Conservation (phyloP, 64 coral and sea anemone genomes). For the Pocillopora damicornis region DNA sequence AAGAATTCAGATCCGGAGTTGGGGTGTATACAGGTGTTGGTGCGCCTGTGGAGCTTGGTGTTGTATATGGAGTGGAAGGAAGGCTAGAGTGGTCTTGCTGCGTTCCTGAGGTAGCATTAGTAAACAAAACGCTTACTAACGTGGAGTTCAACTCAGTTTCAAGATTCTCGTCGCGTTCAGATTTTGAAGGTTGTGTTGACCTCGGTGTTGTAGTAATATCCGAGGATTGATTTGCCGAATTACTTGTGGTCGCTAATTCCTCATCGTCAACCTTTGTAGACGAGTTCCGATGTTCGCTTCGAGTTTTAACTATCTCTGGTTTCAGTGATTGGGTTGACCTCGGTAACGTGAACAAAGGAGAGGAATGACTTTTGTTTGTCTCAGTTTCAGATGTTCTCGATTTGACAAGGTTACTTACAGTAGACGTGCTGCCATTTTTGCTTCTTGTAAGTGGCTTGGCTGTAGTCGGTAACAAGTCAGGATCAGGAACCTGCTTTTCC, state of each 20-base stretch:
- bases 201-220: not conserved
- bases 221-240: not conserved
- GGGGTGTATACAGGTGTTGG: constrained; percentile 17
- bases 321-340: not conserved
- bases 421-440: not conserved
- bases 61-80: not conserved
- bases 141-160: not conserved
- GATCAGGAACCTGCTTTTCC: too few relatives aligned
- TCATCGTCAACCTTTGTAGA: not conserved
- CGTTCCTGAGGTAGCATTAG: not conserved
- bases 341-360: not conserved
- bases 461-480: too few relatives aligned
- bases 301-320: not conserved
- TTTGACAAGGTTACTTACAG: not conserved
- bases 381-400: not conserved
- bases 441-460: too few relatives aligned
- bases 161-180: not conserved
- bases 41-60: not conserved
- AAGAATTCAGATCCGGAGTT: constrained; percentile 8
- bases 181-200: not conserved
- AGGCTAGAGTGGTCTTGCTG: not conserved
- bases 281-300: not conserved
- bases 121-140: not conserved
- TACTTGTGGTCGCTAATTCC: not conserved
- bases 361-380: not conserved